These are phyloP conservation scores for Plutomurus gul DNA, from an alignment of 1,140 invertebrate species.

Conservation along the genomic window DNA sequence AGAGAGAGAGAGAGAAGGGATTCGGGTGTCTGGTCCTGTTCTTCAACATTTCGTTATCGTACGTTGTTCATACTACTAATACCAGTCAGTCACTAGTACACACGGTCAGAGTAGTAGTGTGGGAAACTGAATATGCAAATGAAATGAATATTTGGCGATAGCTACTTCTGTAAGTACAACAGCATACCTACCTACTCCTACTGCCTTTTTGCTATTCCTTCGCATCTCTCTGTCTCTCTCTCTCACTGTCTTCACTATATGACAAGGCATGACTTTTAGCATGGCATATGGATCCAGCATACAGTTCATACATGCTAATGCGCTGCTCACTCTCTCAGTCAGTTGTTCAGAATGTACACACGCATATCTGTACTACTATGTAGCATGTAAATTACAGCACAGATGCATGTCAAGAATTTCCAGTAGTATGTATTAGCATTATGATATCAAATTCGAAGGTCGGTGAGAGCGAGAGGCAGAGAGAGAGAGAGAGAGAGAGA, in stretches of 20 bases:
- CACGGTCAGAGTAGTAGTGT: constrained; percentile 4
- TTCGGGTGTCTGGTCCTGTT: constrained; percentile 24
- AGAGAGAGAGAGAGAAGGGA: neutral
- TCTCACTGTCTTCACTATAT: neutral
- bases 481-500: too few species aligned
- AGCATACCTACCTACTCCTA: neutral
- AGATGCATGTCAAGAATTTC: constrained; percentile 2
- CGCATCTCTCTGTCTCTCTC: neutral
- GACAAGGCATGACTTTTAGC: neutral
- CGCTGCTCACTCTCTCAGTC: neutral
- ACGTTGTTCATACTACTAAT: neutral
- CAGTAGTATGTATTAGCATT: neutral
- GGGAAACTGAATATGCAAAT: constrained; percentile 27
- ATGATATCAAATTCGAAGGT: constrained; percentile 21
- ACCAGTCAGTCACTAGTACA: neutral
- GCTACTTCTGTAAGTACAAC: neutral
- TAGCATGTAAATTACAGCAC: neutral
- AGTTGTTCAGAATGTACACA: neutral
- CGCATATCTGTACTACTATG: neutral
- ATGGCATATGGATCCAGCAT: neutral
- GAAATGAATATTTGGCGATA: constrained; percentile 29
- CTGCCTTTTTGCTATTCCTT: neutral
- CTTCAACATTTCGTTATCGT: constrained; percentile 6
- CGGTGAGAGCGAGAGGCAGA: neutral
- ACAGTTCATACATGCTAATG: neutral